phyloP scores from a whole-genome alignment of 2,797 vertebrate genomes.

The Oryzias dopingdopingensis region DNA sequence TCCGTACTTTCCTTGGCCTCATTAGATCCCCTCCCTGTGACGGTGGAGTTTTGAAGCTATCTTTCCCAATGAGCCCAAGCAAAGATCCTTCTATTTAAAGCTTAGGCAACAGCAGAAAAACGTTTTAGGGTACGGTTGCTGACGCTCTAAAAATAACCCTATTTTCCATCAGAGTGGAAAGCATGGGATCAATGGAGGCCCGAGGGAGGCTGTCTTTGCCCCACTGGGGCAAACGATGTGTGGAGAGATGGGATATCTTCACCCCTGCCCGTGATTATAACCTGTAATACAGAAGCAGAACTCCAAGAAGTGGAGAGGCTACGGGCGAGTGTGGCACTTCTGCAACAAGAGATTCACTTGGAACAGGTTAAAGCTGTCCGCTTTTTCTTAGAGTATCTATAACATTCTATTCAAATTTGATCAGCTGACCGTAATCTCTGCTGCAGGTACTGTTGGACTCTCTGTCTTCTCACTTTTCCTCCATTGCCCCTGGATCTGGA shows the following conservation, averaged over 20 bases:
- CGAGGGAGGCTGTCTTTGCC: slow-evolving; percentile 60
- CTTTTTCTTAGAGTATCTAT: too few species aligned
- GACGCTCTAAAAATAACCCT: slow-evolving; percentile 68
- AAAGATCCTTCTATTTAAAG: slow-evolving; percentile 67
- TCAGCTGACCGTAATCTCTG: slow-evolving; percentile 21
- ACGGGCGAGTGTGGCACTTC: slow-evolving; percentile 67
- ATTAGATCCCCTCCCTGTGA: slow-evolving; percentile 36
- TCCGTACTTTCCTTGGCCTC: slow-evolving; percentile 57
- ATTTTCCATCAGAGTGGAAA: slow-evolving; percentile 76
- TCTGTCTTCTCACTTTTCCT: slow-evolving; percentile 50
- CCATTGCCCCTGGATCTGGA: slow-evolving; percentile 33
- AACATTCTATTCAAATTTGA: not conserved
- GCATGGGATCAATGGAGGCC: slow-evolving; percentile 72
- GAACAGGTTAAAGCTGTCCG: slow-evolving; percentile 65
- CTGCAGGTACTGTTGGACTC: slow-evolving; percentile 68
- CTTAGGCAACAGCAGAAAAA: slow-evolving; percentile 59
- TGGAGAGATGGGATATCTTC: slow-evolving; percentile 35
- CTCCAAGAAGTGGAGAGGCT: slow-evolving; percentile 69
- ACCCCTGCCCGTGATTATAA: slow-evolving; percentile 60
- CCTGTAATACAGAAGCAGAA: slow-evolving; percentile 65
- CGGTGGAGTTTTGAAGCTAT: slow-evolving; percentile 45
- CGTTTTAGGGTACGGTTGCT: slow-evolving; percentile 66
- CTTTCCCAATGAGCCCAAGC: slow-evolving; percentile 38
- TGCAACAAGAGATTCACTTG: slow-evolving; percentile 70
- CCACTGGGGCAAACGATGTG: slow-evolving; percentile 31